Percentiles rank a stretch among this genome's conserved stretches.
These are phyloP conservation scores for Achatina immaculata DNA, from an alignment of 1,140 invertebrate genomes.

Conservation along the genomic window DNA sequence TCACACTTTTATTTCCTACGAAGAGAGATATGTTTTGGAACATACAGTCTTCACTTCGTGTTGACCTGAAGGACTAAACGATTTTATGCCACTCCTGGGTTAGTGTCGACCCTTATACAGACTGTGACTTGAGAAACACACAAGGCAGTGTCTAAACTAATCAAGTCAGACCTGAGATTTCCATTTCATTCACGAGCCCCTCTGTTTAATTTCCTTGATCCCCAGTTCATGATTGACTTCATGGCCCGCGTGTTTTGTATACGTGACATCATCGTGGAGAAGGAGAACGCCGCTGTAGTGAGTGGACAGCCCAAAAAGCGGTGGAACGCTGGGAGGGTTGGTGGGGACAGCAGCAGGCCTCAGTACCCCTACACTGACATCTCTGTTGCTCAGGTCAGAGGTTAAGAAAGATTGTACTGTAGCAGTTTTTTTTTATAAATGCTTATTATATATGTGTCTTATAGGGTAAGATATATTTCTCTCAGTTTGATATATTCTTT, in stretches of 20 bases:
- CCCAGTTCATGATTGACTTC: slow-evolving; percentile 48
- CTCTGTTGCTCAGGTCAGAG: slow-evolving; percentile 46
- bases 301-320: slow-evolving; percentile 38
- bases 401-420: no score
- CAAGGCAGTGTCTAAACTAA: no score
- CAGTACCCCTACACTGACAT: slow-evolving; percentile 51
- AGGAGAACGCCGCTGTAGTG: slow-evolving; percentile 36
- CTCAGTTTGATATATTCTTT: background rate
- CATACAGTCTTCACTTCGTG: no score
- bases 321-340: slow-evolving; percentile 46
- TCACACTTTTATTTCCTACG: no score
- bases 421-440: background rate
- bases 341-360: slow-evolving; percentile 39
- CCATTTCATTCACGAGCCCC: no score
- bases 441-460: background rate
- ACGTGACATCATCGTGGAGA: slow-evolving; percentile 44
- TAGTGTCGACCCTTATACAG: no score
- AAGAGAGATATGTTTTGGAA: no score
- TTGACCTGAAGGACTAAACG: no score
- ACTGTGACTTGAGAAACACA: no score
- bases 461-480: background rate
- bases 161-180: no score
- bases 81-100: no score
- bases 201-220: slow-evolving; percentile 22
- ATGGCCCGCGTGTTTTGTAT: slow-evolving; percentile 44